A percentile compares a stretch with the other conserved stretches of the same genome.
Conservation (phyloP, 2,888 invertebrate genomes). For the Taphrorychus bicolor region DNA sequence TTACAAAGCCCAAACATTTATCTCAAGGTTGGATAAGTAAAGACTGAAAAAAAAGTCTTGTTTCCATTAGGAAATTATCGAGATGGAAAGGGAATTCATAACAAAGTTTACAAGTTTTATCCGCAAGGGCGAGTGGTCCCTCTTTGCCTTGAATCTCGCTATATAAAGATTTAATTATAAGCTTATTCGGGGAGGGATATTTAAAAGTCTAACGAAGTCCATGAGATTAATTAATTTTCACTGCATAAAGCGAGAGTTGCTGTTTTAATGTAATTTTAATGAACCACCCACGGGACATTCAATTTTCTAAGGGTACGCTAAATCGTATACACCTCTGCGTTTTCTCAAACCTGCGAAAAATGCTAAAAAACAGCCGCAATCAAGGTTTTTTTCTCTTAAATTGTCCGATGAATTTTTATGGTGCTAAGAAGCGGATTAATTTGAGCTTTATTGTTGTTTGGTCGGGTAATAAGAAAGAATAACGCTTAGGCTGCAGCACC, state of each 20-base stretch:
- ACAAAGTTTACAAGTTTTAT: slow-evolving; percentile 5
- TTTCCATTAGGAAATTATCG: not conserved
- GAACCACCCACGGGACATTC: slow-evolving; percentile 6
- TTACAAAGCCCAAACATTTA: not conserved
- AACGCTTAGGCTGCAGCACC: no score
- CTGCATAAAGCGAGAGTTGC: slow-evolving; percentile 7
- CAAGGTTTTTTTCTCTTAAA: not conserved
- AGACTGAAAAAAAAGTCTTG: not conserved
- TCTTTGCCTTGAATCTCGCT: not conserved
- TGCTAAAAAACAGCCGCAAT: not conserved
- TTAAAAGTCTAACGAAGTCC: slow-evolving; percentile 9
- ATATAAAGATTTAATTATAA: not conserved
- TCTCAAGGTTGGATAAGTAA: not conserved
- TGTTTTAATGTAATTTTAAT: slow-evolving; percentile 9
- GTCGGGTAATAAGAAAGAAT: not conserved
- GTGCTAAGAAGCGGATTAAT: not conserved
- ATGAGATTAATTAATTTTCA: slow-evolving; percentile 16
- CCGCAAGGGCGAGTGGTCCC: not conserved
- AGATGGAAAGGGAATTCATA: not conserved
- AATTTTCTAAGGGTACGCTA: slow-evolving; percentile 2
- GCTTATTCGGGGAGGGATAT: slow-evolving; percentile 1
- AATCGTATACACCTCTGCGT: not conserved
- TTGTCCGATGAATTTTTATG: not conserved
- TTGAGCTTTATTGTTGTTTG: not conserved
- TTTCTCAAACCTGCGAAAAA: not conserved